These are phyloP conservation scores for Dioctria rufipes DNA, from an alignment of 2,888 invertebrate species.

Conservation along the genomic window DNA sequence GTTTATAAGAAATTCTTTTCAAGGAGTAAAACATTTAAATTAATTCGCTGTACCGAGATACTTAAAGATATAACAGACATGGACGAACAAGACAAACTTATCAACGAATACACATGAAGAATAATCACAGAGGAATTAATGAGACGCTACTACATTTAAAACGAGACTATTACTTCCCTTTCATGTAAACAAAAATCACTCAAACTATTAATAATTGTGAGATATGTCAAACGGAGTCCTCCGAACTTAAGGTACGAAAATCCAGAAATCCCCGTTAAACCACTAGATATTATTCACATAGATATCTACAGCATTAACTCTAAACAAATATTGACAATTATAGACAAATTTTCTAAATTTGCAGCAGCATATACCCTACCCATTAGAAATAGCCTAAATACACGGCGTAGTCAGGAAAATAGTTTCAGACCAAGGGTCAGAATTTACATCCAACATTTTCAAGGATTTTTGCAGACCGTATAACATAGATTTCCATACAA, in stretches of 20 bases:
- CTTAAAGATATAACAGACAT: conserved; percentile 13
- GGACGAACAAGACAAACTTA: conserved; percentile 44
- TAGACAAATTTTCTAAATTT: conserved; percentile 53
- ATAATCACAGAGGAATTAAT: conserved; percentile 45
- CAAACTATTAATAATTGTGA: conserved; percentile 32
- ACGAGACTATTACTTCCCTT: conserved; percentile 15
- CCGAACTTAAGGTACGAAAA: conserved; percentile 56
- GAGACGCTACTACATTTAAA: conserved; percentile 49
- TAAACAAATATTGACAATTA: conserved; percentile 48
- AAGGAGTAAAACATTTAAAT: conserved; percentile 47
- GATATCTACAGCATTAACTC: conserved; percentile 13
- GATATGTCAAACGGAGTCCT: conserved; percentile 45
- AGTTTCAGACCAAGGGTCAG: too few species aligned
- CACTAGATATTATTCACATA: conserved; percentile 56
- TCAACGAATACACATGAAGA: conserved; percentile 37
- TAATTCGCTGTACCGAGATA: conserved; percentile 43
- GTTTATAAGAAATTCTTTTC: conserved; percentile 57
- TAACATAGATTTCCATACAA: too few species aligned
- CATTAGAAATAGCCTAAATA: conserved; percentile 51
- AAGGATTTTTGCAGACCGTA: too few species aligned
- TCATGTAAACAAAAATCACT: conserved; percentile 1
- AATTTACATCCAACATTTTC: too few species aligned
- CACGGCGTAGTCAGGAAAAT: conserved; percentile 6
- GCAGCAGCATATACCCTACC: conserved; percentile 1
- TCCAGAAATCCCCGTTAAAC: conserved; percentile 58